Conservation (phyloP, 2,888 invertebrate genomes). For the Lycocerus yunnanus region DNA sequence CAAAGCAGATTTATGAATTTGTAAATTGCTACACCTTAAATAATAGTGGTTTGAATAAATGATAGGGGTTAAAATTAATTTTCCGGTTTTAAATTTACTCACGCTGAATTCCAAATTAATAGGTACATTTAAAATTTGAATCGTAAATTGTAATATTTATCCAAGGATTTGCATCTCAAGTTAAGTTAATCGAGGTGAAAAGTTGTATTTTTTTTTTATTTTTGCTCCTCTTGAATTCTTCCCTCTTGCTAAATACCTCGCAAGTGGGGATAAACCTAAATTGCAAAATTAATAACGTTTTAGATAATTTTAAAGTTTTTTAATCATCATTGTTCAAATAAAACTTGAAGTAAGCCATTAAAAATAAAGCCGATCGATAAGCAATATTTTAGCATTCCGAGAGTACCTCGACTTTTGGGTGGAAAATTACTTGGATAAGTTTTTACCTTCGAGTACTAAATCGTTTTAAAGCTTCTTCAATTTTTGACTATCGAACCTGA, state of each 20-base stretch:
- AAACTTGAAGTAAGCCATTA: not conserved
- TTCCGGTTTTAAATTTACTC: not conserved
- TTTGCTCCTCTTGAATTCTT: no score
- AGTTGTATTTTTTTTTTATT: no score
- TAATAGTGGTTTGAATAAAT: not conserved
- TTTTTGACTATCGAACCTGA: not conserved
- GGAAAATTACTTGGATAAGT: not conserved
- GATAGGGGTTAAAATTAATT: not conserved
- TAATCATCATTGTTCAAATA: not conserved
- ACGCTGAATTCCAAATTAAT: not conserved
- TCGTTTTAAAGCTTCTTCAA: not conserved
- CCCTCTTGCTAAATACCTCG: no score
- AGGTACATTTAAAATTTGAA: not conserved
- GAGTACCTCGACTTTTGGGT: not conserved
- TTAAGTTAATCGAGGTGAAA: no score
- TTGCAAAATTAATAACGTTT: not conserved
- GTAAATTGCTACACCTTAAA: not conserved
- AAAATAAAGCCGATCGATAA: not conserved
- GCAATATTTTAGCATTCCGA: not conserved
- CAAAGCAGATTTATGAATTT: not conserved
- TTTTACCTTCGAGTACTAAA: not conserved
- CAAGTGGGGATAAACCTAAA: not conserved
- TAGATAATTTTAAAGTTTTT: not conserved
- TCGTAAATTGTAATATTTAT: not conserved
- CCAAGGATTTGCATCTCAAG: not conserved